phyloP scores from a whole-genome alignment of 37 sponge, comb jelly and placozoan species.

The Cladorhizidae sp. region DNA sequence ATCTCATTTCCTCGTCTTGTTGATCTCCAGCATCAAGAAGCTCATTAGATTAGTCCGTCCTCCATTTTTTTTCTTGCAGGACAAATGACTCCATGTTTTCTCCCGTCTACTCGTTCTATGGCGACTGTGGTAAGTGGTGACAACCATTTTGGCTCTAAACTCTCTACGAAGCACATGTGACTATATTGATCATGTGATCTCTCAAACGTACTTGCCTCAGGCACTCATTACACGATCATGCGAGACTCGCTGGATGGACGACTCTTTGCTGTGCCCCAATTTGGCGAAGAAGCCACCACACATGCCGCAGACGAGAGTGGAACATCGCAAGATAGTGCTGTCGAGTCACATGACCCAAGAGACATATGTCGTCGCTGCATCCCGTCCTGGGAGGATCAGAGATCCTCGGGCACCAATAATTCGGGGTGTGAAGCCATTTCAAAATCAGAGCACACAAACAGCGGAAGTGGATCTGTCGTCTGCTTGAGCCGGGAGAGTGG shows the following conservation, averaged over 20 bases:
- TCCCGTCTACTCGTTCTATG: slow-evolving; percentile 32
- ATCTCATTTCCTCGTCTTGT: no score
- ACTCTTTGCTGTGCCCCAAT: neutral
- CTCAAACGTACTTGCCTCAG: neutral
- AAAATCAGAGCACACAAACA: no score
- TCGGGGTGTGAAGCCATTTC: no score
- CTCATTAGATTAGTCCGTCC: neutral
- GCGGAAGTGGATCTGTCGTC: no score
- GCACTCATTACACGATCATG: slow-evolving; percentile 4
- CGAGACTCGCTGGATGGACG: neutral
- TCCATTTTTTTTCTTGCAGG: slow-evolving; percentile 13
- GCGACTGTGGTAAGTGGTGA: slow-evolving; percentile 15
- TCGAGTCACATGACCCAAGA: neutral
- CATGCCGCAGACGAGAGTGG: neutral
- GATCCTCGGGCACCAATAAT: no score
- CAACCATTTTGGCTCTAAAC: neutral
- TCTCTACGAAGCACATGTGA: no score
- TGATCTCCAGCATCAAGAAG: no score
- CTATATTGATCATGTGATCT: no score
- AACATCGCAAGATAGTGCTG: no score
- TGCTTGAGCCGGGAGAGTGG: no score
- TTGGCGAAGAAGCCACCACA: neutral
- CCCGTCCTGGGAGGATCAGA: neutral
- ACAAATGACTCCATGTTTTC: slow-evolving; percentile 40
- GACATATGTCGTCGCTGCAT: neutral